These are phyloP conservation scores for Perizoma flavofasciatum DNA, from an alignment of 2,888 invertebrate species.

Conservation along the genomic window DNA sequence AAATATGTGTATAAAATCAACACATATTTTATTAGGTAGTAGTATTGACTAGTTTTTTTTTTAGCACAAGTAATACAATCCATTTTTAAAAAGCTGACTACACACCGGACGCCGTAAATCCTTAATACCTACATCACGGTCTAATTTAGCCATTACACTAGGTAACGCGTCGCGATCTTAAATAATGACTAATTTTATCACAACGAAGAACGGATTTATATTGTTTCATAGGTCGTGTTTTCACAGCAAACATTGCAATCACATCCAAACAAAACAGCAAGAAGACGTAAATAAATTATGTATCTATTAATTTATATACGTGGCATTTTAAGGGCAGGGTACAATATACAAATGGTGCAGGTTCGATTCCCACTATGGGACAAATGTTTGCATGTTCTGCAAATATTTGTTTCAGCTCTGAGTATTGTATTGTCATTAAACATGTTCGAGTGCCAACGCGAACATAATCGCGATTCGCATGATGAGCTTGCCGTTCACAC, in stretches of 20 bases:
- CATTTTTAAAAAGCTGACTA: constrained; percentile 5
- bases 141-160: constrained; percentile 35
- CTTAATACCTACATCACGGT: constrained; percentile 36
- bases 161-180: constrained; percentile 18
- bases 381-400: too few species aligned
- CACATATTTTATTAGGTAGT: neutral
- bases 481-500: too few species aligned
- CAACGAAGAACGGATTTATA: constrained; percentile 32
- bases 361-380: too few species aligned
- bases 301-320: too few species aligned
- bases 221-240: constrained; percentile 34
- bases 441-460: too few species aligned
- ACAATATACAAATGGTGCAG: too few species aligned
- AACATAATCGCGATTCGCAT: too few species aligned
- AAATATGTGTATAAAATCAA: neutral
- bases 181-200: constrained; percentile 35
- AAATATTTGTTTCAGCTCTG: too few species aligned
- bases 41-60: neutral
- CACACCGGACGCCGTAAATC: constrained; percentile 38
- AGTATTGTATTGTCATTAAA: too few species aligned
- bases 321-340: too few species aligned
- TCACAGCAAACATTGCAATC: constrained; percentile 39
- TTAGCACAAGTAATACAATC: neutral
- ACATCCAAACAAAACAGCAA: too few species aligned
- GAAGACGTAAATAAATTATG: too few species aligned